Base-by-base conservation (phyloP, 2,113 vertebrate genomes). In the Urocolius indicus region DNA sequence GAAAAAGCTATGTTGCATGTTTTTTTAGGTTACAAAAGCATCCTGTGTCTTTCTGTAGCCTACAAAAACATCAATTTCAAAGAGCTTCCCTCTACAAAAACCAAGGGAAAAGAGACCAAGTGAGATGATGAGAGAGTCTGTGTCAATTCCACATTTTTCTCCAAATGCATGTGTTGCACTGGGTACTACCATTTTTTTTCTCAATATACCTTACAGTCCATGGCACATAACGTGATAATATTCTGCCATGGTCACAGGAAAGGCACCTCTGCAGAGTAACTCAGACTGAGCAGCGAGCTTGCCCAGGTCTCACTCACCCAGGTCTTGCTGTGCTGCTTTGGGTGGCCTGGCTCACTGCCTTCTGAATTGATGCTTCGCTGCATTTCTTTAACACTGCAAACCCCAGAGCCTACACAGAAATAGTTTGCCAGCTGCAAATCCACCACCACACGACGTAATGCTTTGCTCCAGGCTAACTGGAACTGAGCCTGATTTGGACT, bases 391-490 rank as follows among this genome's bases (percentile, higher is more conserved):
- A 62, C 19, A 2, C 19, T 30, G 48, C 27, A 72, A 87, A 93
- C 46, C 27, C 0, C 78, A 78, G 23, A 16, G 38, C 24, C 59
- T 38, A 16, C 74, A 41, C 3, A 6, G 29, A 71, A 73, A 83
- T 7, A 30, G 29, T n/a, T 41, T 27, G 30, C 18, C 76, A 89
- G 80, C 66, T 65, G 55, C 1, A 0, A 62, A 34, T 27, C 46
- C 0, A 2, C 30, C 48, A 65, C 51, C 48, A 65, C 51, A 43
- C 2, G 4, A 43, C 0, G 0, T 20, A 10, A 36, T 9, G 32
- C 36, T 84, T 59, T 41, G 38, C 65, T 71, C 34, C 48, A 71
- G 72, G 46, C 22, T 71, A 51, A 87, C 46, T 26, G 21, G 38
- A 12, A 41, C 38, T 1, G 1, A 72, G 36, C 30, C 90, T 46